A percentile compares a stretch with the other conserved stretches of the same genome.
Evolutionary conservation across 1,140 invertebrate species (phyloP).

Genomic region (Drosophila sproati): DNA sequence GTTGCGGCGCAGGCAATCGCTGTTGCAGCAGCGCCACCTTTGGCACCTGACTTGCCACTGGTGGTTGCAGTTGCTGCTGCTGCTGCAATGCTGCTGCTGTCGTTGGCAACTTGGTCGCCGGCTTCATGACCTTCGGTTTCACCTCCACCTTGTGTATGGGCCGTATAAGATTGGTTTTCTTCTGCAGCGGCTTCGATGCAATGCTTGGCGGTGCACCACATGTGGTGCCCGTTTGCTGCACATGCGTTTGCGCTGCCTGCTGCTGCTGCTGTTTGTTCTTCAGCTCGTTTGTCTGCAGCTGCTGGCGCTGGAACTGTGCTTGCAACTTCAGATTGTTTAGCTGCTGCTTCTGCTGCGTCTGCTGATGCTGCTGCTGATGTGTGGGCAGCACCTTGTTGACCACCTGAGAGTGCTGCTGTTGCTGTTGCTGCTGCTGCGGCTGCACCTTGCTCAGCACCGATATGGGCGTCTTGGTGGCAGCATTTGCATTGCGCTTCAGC

Average conservation of each 20-base stretch:
- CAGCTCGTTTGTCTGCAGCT: constrained; percentile 9
- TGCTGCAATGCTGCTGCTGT: constrained; percentile 12
- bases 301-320: constrained; percentile 29
- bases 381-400: constrained; percentile 75
- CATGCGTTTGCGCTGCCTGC: constrained; percentile 17
- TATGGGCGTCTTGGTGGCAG: constrained; percentile 34
- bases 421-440: constrained; percentile 69
- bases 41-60: constrained; percentile 33
- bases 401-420: constrained; percentile 54
- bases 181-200: constrained; percentile 71
- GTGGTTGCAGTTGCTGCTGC: constrained; percentile 37
- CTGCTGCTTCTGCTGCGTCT: constrained; percentile 26
- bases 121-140: constrained; percentile 79
- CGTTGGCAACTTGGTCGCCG: constrained; percentile 39
- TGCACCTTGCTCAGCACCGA: constrained; percentile 65
- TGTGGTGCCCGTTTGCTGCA: constrained; percentile 48
- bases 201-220: constrained; percentile 71
- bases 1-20: constrained; percentile 34
- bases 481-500: constrained; percentile 51
- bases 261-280: constrained; percentile 28
- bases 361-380: constrained; percentile 54
- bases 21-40: constrained; percentile 53
- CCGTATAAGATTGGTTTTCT: constrained; percentile 72
- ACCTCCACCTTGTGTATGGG: constrained; percentile 80
- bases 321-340: constrained; percentile 25